A percentile compares a stretch with the other conserved stretches of the same genome.
Conservation (phyloP, 2,113 vertebrate species). For the Tursiops truncatus region DNA sequence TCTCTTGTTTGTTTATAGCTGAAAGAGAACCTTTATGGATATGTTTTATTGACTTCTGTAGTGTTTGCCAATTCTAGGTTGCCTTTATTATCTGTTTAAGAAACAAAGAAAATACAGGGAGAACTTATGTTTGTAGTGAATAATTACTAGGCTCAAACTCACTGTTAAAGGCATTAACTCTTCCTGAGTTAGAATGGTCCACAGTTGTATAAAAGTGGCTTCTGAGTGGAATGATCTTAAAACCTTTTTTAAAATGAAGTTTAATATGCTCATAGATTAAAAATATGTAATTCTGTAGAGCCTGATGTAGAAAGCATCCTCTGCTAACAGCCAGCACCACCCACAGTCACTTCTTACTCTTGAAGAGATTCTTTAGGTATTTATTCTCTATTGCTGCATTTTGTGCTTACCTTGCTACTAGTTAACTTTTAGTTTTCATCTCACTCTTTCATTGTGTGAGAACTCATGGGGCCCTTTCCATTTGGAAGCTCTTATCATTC, state of each 20-base stretch:
- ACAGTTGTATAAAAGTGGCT: not conserved
- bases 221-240: conserved; percentile 15
- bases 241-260: not conserved
- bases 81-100: not conserved
- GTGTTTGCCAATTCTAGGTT: not conserved
- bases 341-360: not conserved
- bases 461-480: not conserved
- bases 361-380: not conserved
- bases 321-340: not conserved
- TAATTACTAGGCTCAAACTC: not conserved
- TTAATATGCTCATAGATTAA: not conserved
- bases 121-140: not conserved
- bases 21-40: not conserved
- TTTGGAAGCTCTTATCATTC: not conserved
- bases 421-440: not conserved
- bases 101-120: not conserved
- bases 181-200: not conserved
- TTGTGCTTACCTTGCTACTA: not conserved
- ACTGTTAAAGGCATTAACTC: not conserved
- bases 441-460: not conserved
- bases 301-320: not conserved
- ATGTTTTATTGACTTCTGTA: not conserved
- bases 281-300: not conserved
- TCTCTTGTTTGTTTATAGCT: not conserved
- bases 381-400: not conserved